These are phyloP conservation scores for Parnassius glacialis DNA, from an alignment of 2,888 invertebrate genomes.

Conservation along the genomic window DNA sequence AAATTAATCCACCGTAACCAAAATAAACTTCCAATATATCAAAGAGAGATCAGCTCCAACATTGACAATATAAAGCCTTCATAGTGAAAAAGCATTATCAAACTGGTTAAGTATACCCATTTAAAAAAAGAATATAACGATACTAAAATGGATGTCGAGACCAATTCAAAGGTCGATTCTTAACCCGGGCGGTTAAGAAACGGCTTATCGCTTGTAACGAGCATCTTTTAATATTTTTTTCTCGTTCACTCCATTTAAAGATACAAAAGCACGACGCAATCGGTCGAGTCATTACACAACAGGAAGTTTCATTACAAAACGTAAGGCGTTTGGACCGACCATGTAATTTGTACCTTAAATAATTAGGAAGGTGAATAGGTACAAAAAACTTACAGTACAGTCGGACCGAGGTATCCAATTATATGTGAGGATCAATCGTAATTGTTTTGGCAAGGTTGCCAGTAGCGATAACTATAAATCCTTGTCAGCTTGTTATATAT, in stretches of 20 bases:
- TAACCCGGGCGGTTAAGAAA: conserved; percentile 1
- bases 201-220: conserved; percentile 15
- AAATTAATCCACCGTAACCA: no score
- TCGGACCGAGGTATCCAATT: conserved; percentile 33
- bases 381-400: conserved; percentile 37
- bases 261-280: conserved; percentile 36
- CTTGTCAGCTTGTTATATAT: conserved; percentile 16
- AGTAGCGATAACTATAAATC: conserved; percentile 22
- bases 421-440: conserved; percentile 29
- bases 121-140: conserved; percentile 1
- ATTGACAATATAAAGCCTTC: neutral
- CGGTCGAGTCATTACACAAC: conserved; percentile 37
- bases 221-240: conserved; percentile 12
- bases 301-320: conserved; percentile 41
- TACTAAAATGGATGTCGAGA: conserved; percentile 7
- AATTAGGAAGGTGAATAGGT: conserved; percentile 38
- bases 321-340: conserved; percentile 35
- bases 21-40: no score
- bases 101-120: neutral
- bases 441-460: conserved; percentile 40
- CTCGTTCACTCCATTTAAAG: conserved; percentile 15
- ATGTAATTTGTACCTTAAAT: conserved; percentile 45
- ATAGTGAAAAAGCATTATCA: neutral
- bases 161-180: conserved; percentile 18
- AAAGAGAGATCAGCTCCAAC: neutral